Percentiles rank a stretch among this genome's conserved stretches.
These are phyloP conservation scores for Sebastes flavidus DNA, from an alignment of 2,797 vertebrate genomes.

Conservation along the genomic window DNA sequence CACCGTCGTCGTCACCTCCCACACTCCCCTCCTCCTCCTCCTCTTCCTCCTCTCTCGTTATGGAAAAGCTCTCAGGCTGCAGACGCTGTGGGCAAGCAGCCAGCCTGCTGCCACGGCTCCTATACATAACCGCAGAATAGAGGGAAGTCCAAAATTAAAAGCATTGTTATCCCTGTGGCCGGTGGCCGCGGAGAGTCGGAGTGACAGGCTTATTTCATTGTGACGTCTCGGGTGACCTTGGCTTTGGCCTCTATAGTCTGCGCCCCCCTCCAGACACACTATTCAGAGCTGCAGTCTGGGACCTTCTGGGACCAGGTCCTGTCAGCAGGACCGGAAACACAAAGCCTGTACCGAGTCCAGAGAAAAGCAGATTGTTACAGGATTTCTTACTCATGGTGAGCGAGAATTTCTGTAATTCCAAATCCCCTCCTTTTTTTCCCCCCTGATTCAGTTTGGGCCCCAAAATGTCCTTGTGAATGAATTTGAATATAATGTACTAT, in stretches of 20 bases:
- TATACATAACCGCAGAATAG: constrained; percentile 61
- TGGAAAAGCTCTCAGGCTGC: constrained; percentile 60
- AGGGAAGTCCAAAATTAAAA: constrained; percentile 77
- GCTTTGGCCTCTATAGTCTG: constrained; percentile 48
- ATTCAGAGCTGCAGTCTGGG: constrained; percentile 50
- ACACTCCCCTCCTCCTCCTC: constrained; percentile 33
- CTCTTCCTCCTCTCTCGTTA: constrained; percentile 21
- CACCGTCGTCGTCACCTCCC: constrained; percentile 44
- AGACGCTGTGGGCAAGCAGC: constrained; percentile 43
- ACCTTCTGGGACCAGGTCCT: constrained; percentile 23
- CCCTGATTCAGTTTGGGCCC: constrained; percentile 33
- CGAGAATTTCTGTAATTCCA: constrained; percentile 15
- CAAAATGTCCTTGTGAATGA: constrained; percentile 67
- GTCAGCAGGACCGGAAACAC: constrained; percentile 42
- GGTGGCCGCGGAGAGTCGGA: constrained; percentile 44
- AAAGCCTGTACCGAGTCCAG: constrained; percentile 4
- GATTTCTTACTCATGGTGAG: constrained; percentile 17
- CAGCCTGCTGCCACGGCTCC: constrained; percentile 45
- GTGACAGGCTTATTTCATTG: constrained; percentile 70
- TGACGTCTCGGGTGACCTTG: constrained; percentile 69
- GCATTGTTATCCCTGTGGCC: constrained; percentile 66
- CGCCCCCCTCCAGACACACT: constrained; percentile 37
- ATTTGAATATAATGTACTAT: constrained; percentile 75
- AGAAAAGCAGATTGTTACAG: constrained; percentile 1
- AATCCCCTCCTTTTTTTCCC: neutral